phyloP scores from a whole-genome alignment of 1,140 invertebrate species.

The Aphelinus atriplicis region DNA sequence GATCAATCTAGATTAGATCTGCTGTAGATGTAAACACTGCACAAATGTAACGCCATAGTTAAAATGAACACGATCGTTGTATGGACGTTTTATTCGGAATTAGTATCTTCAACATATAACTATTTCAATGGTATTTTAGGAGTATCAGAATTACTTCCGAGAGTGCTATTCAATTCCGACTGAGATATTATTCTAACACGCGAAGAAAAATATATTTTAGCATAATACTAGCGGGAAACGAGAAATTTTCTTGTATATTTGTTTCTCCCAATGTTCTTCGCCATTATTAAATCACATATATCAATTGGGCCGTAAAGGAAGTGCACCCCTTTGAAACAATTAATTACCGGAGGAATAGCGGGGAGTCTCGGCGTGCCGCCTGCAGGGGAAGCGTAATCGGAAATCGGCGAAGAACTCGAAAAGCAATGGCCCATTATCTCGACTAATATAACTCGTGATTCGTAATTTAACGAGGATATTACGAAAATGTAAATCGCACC shows the following conservation, averaged over 20 bases:
- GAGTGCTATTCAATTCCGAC: no score
- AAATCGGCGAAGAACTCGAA: constrained; percentile 38
- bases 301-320: constrained; percentile 46
- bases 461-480: constrained; percentile 37
- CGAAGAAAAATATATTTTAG: background rate
- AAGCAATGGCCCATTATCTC: constrained; percentile 38
- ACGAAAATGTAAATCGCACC: constrained; percentile 37
- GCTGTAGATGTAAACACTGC: no score
- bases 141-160: no score
- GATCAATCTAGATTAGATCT: no score
- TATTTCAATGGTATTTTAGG: no score
- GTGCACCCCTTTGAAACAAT: constrained; percentile 48
- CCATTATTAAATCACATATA: constrained; percentile 40
- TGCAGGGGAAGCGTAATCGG: constrained; percentile 21
- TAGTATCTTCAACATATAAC: no score
- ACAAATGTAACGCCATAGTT: no score
- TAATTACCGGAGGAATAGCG: constrained; percentile 43
- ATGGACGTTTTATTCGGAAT: no score
- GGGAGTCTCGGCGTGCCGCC: background rate
- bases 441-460: constrained; percentile 39
- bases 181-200: no score
- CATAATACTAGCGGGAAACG: background rate
- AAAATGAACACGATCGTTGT: no score
- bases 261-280: constrained; percentile 13
- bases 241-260: background rate